These are phyloP conservation scores for Eurystomus glaucurus DNA, from an alignment of 2,797 vertebrate species.

Conservation along the genomic window DNA sequence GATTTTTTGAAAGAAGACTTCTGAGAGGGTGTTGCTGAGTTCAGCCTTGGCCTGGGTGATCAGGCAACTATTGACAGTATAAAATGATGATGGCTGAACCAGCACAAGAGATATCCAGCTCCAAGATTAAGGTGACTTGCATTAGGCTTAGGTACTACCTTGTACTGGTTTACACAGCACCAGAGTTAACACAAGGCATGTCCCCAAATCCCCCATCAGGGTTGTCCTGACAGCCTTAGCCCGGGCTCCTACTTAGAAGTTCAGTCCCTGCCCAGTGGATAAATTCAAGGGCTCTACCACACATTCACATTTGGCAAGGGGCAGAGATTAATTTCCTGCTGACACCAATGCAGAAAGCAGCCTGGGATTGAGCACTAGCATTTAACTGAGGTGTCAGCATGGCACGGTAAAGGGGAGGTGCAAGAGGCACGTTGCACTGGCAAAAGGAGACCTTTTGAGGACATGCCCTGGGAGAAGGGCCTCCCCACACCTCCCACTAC, in stretches of 20 bases:
- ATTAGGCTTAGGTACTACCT: neutral
- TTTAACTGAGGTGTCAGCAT: neutral
- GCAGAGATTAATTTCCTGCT: neutral
- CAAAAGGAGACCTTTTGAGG: neutral
- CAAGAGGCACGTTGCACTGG: accelerated
- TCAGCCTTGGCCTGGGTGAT: no score
- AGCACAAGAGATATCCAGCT: neutral
- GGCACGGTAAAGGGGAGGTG: neutral
- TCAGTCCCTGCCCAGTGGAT: neutral
- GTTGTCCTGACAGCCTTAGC: neutral
- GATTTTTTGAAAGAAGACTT: no score
- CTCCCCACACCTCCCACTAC: neutral
- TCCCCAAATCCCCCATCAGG: neutral
- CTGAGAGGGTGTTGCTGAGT: no score
- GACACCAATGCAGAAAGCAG: neutral
- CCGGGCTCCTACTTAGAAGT: neutral
- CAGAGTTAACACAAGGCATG: neutral
- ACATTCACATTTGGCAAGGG: neutral
- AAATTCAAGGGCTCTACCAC: neutral
- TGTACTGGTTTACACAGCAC: neutral
- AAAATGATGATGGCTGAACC: no score
- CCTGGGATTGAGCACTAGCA: neutral
- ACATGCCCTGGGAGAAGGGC: neutral
- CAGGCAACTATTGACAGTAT: no score
- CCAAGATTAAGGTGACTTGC: neutral